Conservation (phyloP, 2,888 invertebrate species). For the Cryptocephalus primarius region DNA sequence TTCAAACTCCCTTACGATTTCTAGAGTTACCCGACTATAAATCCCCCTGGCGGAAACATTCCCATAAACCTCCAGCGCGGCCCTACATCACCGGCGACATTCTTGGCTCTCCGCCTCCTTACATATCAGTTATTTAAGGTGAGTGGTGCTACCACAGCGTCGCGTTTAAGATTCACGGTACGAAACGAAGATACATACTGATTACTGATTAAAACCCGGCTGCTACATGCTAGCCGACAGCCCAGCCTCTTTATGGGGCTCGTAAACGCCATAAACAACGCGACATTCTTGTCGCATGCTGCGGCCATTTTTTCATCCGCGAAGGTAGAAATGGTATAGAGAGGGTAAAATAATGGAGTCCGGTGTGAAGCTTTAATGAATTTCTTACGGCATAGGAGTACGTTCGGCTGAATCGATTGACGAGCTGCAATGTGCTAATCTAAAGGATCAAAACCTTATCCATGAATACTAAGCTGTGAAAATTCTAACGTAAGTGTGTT, state of each 20-base stretch:
- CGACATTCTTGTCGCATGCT: slow-evolving; percentile 26
- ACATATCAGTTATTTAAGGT: neutral
- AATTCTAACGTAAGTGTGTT: no score
- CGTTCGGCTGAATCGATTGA: no score
- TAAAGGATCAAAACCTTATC: no score
- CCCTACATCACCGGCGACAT: neutral
- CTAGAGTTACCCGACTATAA: no score
- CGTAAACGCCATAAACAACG: slow-evolving; percentile 35
- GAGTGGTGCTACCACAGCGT: slow-evolving; percentile 1
- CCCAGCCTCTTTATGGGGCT: slow-evolving; percentile 28
- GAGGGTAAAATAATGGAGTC: no score
- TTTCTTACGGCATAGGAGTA: no score
- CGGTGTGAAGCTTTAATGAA: no score
- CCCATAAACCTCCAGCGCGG: neutral
- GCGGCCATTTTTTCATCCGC: slow-evolving; percentile 3
- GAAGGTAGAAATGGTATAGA: no score
- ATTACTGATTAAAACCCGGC: slow-evolving; percentile 26
- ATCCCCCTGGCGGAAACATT: no score
- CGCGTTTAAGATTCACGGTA: slow-evolving; percentile 8
- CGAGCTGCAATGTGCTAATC: no score
- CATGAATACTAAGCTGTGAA: no score
- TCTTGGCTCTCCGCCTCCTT: neutral
- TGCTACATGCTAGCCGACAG: slow-evolving; percentile 27
- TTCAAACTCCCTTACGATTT: no score
- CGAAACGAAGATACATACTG: slow-evolving; percentile 36